Evolutionary conservation across 2,113 vertebrate genomes (phyloP).

Genomic region (Promerops cafer): DNA sequence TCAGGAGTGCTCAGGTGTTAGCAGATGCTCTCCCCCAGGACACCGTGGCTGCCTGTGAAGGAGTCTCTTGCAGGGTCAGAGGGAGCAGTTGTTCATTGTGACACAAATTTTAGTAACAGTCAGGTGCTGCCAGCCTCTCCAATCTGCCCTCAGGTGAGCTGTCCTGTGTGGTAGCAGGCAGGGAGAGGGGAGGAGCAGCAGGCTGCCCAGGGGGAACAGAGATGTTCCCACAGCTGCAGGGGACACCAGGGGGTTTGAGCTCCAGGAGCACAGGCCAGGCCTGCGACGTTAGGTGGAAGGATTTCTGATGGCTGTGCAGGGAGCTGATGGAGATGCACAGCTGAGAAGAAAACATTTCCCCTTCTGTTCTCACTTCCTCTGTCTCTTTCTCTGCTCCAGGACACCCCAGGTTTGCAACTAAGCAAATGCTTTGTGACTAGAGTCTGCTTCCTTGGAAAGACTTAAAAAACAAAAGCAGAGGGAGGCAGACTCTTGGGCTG

Average conservation of each 20-base stretch:
- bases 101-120: not conserved
- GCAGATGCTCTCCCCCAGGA: not conserved
- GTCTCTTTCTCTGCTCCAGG: not conserved
- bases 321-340: not conserved
- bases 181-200: not conserved
- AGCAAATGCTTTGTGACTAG: not conserved
- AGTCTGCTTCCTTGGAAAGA: not conserved
- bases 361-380: not conserved
- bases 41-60: not conserved
- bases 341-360: not conserved
- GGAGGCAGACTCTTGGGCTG: not conserved
- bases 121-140: not conserved
- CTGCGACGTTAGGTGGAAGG: not conserved
- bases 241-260: too few species aligned
- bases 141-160: not conserved
- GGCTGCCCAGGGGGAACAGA: too few species aligned
- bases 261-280: too few species aligned
- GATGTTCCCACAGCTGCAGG: too few species aligned
- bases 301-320: not conserved
- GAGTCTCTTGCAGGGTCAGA: not conserved
- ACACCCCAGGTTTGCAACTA: not conserved
- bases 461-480: not conserved
- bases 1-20: not conserved
- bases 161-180: not conserved
- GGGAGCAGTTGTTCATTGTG: not conserved